Conservation (phyloP, 2,797 vertebrate species). For the Mormyrops boulengeri region DNA sequence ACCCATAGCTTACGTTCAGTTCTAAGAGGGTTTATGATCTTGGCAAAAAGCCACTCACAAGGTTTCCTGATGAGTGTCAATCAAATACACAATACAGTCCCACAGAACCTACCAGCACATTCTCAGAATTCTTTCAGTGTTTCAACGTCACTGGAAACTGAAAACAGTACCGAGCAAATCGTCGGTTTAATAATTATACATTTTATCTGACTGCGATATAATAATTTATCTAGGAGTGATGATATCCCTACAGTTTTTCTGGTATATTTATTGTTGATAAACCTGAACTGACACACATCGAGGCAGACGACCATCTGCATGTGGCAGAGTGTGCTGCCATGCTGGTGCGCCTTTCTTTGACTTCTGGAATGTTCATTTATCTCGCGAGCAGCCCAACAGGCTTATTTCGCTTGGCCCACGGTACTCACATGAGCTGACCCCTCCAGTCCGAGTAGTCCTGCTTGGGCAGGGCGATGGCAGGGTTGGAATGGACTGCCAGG, state of each 20-base stretch:
- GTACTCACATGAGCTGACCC: slow-evolving; percentile 70
- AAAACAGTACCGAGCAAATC: not conserved
- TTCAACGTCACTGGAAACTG: not conserved
- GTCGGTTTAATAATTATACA: not conserved
- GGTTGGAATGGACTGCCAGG: slow-evolving; percentile 69
- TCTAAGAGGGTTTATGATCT: not conserved
- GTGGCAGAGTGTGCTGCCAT: not conserved
- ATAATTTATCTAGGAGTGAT: not conserved
- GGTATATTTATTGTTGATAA: not conserved
- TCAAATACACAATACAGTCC: not conserved
- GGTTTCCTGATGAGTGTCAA: not conserved
- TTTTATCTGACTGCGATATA: not conserved
- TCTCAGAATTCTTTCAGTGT: not conserved
- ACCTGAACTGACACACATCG: not conserved
- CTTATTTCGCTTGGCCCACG: not conserved
- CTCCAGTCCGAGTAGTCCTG: slow-evolving; percentile 71
- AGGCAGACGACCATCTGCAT: not conserved
- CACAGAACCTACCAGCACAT: not conserved
- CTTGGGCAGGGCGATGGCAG: slow-evolving; percentile 71
- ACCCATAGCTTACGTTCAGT: not conserved
- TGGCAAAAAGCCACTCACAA: not conserved
- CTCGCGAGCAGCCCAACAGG: not conserved
- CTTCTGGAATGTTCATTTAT: not conserved
- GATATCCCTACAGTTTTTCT: not conserved
- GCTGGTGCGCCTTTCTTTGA: not conserved